Percentiles rank a stretch among this genome's conserved stretches.
Conservation (phyloP, 2,797 vertebrate species). For the Botia kubotai region DNA sequence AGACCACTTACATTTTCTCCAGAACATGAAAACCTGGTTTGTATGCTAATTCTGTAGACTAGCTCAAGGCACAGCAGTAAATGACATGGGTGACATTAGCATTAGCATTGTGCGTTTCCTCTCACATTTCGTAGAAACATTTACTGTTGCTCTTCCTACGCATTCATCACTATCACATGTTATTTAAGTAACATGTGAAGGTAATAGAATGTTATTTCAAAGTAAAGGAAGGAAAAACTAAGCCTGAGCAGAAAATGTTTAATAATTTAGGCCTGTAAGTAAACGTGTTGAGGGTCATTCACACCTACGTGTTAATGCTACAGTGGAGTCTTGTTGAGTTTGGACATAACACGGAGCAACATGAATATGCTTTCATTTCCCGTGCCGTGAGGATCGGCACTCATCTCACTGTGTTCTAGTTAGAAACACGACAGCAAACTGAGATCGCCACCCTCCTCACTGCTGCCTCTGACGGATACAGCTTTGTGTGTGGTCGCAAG, state of each 20-base stretch:
- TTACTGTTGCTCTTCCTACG: neutral
- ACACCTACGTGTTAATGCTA: constrained; percentile 51
- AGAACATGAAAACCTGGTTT: neutral
- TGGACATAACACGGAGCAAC: constrained; percentile 18
- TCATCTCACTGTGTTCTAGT: constrained; percentile 39
- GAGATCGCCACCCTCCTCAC: neutral
- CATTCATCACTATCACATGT: neutral
- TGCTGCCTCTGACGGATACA: neutral
- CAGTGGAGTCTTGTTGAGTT: constrained; percentile 30
- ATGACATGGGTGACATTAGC: neutral
- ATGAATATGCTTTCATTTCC: constrained; percentile 44
- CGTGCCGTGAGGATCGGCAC: neutral
- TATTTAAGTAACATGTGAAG: constrained; percentile 2
- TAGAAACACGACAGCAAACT: neutral
- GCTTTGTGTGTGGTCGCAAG: constrained; percentile 4
- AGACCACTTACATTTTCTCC: neutral
- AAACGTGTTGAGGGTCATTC: constrained; percentile 38
- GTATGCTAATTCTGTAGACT: neutral
- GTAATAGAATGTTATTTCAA: neutral
- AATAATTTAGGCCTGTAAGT: constrained; percentile 14
- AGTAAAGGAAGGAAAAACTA: neutral
- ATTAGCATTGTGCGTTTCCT: neutral
- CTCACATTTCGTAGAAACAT: neutral
- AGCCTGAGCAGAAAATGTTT: neutral
- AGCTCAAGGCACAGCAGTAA: neutral